Evolutionary conservation across 2,888 invertebrate species (phyloP), one percentile per base, ranked within the genome.

Genomic region (Drosophila yooni): DNA sequence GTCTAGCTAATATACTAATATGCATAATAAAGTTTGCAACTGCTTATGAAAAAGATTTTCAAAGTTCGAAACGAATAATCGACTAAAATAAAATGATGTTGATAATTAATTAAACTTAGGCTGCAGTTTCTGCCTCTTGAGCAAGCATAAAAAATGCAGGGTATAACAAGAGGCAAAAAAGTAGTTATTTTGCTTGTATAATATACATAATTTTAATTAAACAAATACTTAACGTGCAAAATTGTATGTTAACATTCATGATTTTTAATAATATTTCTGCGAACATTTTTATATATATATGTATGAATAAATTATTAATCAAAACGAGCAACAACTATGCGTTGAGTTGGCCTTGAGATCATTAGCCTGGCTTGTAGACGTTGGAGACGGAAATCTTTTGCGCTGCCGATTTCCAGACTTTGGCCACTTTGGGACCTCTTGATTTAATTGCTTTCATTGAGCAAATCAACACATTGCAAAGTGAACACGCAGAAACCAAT

Each of bases 361-460:
- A 72, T 78, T 78, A 78, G 78, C 81, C 64, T 46, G 48, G 52
- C 40, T 50, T 60, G 59, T 43, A 66, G 61, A 59, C 21, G 34
- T 27, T 29, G 51, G 6, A n/a, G 29, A 29, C 40, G 15, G 21
- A 40, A 52, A 40, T 51, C 52, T 52, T 65, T 31, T 51, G 67
- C 38, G 48, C 27, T 57, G 21, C n/a, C 46, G 13, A 66, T 48
- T 60, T 54, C n/a, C 51, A 81, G 68, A 69, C 69, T 57, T 40
- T 62, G 75, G 58, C 70, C 80, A 75, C 81, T 80, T 80, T 51
- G 51, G 31, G 33, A 15, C 77, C 81, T 59, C 75, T 88, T 83
- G 76, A 86, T 76, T 90, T 86, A 90, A 90, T 86, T 88, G 86
- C 82, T 88, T 90, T 79, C 82, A 88, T 89, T 90, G 76, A 74